Evolutionary conservation across 2,113 vertebrate species (phyloP).

Genomic region (Ameiurus melas): DNA sequence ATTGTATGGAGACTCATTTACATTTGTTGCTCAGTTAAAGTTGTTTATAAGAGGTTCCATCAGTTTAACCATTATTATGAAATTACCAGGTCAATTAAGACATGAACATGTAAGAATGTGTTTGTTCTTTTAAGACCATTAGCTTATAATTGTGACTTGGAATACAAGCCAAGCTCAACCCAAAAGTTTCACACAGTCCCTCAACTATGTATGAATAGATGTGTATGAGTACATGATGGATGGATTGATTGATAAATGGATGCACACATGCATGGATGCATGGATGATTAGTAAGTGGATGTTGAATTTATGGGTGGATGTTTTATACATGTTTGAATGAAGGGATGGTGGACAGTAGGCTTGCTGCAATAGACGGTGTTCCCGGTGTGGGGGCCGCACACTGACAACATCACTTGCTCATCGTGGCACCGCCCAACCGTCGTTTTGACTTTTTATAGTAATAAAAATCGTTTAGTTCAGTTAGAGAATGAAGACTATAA

Average conservation of each 20-base stretch:
- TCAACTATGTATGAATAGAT: neutral
- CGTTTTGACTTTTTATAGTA: too few relatives aligned
- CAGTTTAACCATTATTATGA: neutral
- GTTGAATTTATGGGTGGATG: neutral
- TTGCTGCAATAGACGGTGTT: too few relatives aligned
- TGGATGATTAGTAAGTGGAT: neutral
- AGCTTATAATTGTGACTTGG: neutral
- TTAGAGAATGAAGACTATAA: too few relatives aligned
- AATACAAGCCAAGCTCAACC: neutral
- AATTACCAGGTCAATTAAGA: neutral
- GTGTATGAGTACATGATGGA: neutral
- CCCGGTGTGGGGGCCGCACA: too few relatives aligned
- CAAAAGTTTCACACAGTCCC: too few relatives aligned
- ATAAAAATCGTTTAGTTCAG: too few relatives aligned
- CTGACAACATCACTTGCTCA: too few relatives aligned
- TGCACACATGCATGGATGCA: neutral
- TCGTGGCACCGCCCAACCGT: too few relatives aligned
- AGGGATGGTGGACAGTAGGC: too few relatives aligned
- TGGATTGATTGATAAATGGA: neutral
- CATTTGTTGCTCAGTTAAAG: neutral
- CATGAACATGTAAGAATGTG: neutral
- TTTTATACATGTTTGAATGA: neutral
- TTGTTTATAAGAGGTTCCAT: neutral
- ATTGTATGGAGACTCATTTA: neutral
- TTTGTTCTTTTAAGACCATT: neutral